Percentiles rank a stretch among this genome's conserved stretches.
phyloP scores from a whole-genome alignment of 2,888 invertebrate genomes.

The Leptopterna dolabrata region DNA sequence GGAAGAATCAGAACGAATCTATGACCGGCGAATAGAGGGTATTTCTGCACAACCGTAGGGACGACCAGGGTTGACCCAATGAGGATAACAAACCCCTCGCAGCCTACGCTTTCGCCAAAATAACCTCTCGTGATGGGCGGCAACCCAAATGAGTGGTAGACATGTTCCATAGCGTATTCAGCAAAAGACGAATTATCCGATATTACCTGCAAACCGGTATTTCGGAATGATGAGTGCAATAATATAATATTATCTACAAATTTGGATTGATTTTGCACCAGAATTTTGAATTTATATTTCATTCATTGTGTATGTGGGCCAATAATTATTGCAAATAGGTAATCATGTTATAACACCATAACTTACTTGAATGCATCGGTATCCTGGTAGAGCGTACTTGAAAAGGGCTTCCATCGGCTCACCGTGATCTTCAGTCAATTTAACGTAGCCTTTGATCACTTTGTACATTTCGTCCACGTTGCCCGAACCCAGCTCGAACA shows the following conservation, averaged over 20 bases:
- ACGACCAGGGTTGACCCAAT: not conserved
- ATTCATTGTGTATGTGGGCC: no score
- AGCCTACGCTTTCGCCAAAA: not conserved
- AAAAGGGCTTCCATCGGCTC: not conserved
- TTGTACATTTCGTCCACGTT: conserved; percentile 4
- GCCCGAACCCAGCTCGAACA: not conserved
- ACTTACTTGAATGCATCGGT: not conserved
- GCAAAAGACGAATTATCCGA: conserved; percentile 51
- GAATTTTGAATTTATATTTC: no score
- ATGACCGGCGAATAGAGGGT: not conserved
- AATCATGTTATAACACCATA: not conserved
- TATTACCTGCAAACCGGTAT: conserved; percentile 38
- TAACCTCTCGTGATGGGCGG: conserved; percentile 18
- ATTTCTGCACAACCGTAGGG: not conserved
- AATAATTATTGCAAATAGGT: no score
- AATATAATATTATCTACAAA: no score
- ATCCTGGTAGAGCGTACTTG: not conserved
- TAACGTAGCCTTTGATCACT: not conserved
- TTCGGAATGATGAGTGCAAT: no score
- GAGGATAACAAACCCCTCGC: conserved; percentile 28
- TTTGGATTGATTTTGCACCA: no score
- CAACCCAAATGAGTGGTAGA: not conserved
- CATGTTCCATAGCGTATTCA: not conserved
- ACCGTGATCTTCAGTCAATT: not conserved
- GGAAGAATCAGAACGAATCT: conserved; percentile 15